phyloP scores from a whole-genome alignment of 1,140 invertebrate genomes.

The Planococcus citri region DNA sequence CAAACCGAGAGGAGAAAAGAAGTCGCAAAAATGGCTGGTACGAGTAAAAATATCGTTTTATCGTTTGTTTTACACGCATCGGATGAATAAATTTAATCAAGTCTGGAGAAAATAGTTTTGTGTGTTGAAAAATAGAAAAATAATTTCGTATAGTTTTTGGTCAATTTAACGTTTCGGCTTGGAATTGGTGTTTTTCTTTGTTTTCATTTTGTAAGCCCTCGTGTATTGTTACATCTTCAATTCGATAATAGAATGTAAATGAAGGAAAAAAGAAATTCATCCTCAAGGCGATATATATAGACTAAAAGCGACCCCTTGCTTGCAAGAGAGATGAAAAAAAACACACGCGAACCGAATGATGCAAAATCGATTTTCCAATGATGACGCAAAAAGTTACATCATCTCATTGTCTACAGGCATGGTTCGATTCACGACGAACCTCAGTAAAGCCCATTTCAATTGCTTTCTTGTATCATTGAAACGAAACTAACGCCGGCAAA shows the following conservation, averaged over 20 bases:
- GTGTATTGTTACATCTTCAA: neutral
- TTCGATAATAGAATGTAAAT: conserved; percentile 8
- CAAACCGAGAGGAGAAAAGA: no score
- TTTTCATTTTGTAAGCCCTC: neutral
- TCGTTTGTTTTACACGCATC: no score
- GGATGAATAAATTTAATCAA: neutral
- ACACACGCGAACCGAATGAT: neutral
- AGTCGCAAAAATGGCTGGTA: no score
- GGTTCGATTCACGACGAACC: neutral
- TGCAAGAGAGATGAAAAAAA: no score
- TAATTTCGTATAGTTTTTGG: conserved; percentile 7
- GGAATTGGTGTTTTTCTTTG: neutral
- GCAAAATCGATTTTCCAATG: neutral
- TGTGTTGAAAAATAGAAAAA: neutral
- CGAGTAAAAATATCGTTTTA: no score
- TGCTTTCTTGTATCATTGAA: neutral
- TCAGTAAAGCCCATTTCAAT: neutral
- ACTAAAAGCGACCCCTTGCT: neutral
- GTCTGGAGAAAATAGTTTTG: neutral
- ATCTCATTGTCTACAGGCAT: neutral
- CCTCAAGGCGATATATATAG: neutral
- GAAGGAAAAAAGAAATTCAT: conserved; percentile 7
- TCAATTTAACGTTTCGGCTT: neutral
- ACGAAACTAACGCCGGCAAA: neutral
- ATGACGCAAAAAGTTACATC: conserved; percentile 3